A percentile compares a stretch with the other conserved stretches of the same genome.
phyloP scores from a whole-genome alignment of 2,113 vertebrate species.

The Podarcis cretensis region DNA sequence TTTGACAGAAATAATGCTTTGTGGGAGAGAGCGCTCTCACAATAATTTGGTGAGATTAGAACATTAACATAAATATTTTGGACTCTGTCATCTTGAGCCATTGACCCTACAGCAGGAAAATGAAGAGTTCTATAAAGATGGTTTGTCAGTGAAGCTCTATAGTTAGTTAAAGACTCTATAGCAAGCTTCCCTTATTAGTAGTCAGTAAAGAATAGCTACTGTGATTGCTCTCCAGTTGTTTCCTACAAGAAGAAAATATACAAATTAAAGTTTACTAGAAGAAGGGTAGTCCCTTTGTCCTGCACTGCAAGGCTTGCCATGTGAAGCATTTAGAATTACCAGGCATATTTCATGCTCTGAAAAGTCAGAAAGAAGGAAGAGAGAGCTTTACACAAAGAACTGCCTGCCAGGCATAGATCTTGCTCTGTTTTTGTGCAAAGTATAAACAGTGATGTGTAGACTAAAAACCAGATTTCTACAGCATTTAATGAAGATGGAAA shows the following conservation, averaged over 20 bases:
- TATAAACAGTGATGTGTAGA: slow-evolving; percentile 53
- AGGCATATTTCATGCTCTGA: slow-evolving; percentile 74
- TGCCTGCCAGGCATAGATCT: slow-evolving; percentile 65
- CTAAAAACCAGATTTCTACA: slow-evolving; percentile 54
- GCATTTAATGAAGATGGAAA: slow-evolving; percentile 51
- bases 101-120: background rate
- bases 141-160: background rate
- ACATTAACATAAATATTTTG: background rate
- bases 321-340: slow-evolving; percentile 63
- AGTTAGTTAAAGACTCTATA: background rate
- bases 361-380: slow-evolving; percentile 70
- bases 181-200: background rate
- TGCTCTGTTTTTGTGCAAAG: slow-evolving; percentile 53
- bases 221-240: background rate
- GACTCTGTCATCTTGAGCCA: background rate
- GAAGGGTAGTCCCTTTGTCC: slow-evolving; percentile 57
- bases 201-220: background rate
- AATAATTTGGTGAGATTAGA: background rate
- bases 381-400: slow-evolving; percentile 55
- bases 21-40: background rate
- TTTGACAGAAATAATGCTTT: background rate
- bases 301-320: slow-evolving; percentile 39
- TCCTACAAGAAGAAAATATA: background rate
- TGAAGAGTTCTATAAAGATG: background rate
- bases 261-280: slow-evolving; percentile 18